Evolutionary conservation across 2,797 vertebrate genomes (phyloP).

Genomic region (Calcarius lapponicus): DNA sequence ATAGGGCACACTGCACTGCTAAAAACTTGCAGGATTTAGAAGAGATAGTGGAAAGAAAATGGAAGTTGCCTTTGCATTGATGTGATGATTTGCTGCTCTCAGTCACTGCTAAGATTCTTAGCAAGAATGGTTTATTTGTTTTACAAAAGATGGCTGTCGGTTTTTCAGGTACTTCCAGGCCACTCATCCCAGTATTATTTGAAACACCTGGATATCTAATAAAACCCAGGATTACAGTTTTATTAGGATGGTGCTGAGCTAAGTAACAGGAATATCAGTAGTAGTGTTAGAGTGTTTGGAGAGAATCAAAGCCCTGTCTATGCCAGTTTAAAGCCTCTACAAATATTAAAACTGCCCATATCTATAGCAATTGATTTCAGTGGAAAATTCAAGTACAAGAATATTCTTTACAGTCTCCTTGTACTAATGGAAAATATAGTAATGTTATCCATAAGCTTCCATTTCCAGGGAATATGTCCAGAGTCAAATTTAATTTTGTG

Average conservation of each 20-base stretch:
- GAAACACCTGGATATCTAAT: neutral
- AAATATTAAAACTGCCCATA: neutral
- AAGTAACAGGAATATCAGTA: neutral
- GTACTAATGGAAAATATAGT: neutral
- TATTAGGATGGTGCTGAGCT: neutral
- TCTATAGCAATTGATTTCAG: neutral
- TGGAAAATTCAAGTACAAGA: neutral
- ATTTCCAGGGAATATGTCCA: neutral
- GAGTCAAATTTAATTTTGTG: neutral
- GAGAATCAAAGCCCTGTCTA: neutral
- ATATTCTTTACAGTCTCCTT: neutral
- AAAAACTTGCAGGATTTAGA: neutral
- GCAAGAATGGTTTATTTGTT: neutral
- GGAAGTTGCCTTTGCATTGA: neutral
- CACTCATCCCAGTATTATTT: neutral
- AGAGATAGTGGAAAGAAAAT: neutral
- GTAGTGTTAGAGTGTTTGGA: neutral
- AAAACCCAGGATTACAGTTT: neutral
- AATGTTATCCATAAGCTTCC: neutral
- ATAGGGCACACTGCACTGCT: accelerated
- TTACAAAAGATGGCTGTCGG: neutral
- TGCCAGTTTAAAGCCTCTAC: neutral
- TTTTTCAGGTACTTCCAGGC: neutral
- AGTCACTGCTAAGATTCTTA: neutral
- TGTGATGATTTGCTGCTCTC: neutral